phyloP scores from a whole-genome alignment of 1,140 invertebrate genomes.

The Acromyrmex charruanus region DNA sequence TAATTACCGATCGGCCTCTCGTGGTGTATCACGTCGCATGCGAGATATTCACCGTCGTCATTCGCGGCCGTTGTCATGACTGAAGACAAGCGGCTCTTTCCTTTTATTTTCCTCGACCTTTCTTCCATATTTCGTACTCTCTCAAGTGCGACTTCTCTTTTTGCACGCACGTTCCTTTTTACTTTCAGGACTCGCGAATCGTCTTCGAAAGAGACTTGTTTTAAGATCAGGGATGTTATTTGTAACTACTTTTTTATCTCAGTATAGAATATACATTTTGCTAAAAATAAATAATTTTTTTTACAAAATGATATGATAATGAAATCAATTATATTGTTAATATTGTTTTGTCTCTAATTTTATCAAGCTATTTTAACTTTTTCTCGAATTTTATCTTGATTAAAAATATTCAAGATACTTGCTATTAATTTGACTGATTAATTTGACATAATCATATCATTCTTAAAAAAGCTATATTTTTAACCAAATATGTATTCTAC shows the following conservation, averaged over 20 bases:
- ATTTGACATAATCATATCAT: neutral
- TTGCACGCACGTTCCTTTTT: constrained; percentile 51
- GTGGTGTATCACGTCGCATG: constrained; percentile 11
- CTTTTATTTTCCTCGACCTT: constrained; percentile 20
- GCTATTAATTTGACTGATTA: neutral
- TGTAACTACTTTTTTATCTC: too few relatives aligned
- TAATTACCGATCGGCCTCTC: constrained; percentile 77
- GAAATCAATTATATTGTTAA: too few relatives aligned
- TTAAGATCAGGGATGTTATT: neutral
- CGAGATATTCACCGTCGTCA: neutral
- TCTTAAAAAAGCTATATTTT: neutral
- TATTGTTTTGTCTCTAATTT: too few relatives aligned
- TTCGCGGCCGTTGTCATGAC: neutral
- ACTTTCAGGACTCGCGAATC: constrained; percentile 76
- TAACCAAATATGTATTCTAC: neutral
- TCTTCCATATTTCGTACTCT: constrained; percentile 4
- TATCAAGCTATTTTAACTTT: neutral
- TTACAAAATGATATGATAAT: too few relatives aligned
- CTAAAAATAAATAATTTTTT: too few relatives aligned
- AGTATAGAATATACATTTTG: too few relatives aligned
- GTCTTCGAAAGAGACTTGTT: neutral
- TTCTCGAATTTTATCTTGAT: too few relatives aligned
- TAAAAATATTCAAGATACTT: neutral
- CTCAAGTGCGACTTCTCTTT: neutral
- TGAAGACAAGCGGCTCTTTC: neutral